Base-by-base conservation (phyloP, 2,888 invertebrate species). In the Hofmannophila pseudospretella region DNA sequence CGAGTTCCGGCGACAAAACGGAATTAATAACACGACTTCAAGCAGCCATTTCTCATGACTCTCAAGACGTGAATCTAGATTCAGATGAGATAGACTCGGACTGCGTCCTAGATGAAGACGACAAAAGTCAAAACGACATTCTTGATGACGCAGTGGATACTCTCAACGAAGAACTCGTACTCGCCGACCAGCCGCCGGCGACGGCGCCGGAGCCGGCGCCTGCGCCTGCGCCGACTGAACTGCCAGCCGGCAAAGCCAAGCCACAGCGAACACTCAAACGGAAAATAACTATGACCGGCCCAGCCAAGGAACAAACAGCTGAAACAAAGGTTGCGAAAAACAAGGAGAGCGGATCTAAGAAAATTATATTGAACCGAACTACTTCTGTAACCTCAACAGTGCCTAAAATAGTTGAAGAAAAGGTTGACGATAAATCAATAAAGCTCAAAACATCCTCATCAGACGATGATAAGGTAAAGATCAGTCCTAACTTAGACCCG, bases 1-100 rank as follows among this genome's bases (percentile, higher is more conserved):
- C 91, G 8, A 88, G 90, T 5, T 79, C 90, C 32, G 96, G 96
- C 3, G 95, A 95, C 67, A 96, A 96, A 88, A 92, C 88, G 28
- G 96, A 96, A 60, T 84, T 33, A 5, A 4, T 30, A 8, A 10
- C 13, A 0, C 5, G 32, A 9, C 32, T 35, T 16, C 12, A 38
- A 34, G 32, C 10, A 10, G 32, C 20, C 30, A 66, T 68, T 62
- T 61, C 65, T n/a, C 65, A 67, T n/a, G 11, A 10, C 5, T 1
- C 29, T 3, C 31, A 20, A 1, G 32, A 22, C 12, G 22, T 32
- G 4, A 32, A 32, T 12, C 9, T 32, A 8, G 20, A 20, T 8
- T 32, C 32, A 7, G 32, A 33, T 9, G 27, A 27, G 10, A n/a
- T n/a, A n/a, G 26, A 16, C 5, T 16, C 5, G 16, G 16, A 16